Conservation (phyloP, 2,113 vertebrate genomes). For the Crotalus helleri region DNA sequence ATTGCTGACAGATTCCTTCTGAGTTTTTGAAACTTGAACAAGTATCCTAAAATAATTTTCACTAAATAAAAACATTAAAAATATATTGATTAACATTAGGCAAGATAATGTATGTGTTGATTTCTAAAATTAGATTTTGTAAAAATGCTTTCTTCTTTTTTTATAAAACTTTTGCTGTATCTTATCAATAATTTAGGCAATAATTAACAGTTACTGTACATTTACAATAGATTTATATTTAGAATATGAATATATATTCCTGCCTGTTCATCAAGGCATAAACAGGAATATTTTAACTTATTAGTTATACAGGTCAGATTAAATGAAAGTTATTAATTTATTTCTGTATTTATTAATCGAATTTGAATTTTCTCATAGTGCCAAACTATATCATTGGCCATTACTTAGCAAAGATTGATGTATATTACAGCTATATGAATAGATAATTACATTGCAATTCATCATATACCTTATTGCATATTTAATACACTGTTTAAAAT, state of each 20-base stretch:
- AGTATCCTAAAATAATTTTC: slow-evolving; percentile 52
- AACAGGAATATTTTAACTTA: neutral
- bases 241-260: neutral
- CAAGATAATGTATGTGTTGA: slow-evolving; percentile 36
- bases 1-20: neutral
- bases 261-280: neutral
- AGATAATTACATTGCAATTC: neutral
- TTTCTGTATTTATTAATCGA: neutral
- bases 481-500: slow-evolving; percentile 24
- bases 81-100: slow-evolving; percentile 41
- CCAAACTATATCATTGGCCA: neutral
- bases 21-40: neutral
- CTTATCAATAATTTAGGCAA: slow-evolving; percentile 14
- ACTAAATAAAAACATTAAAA: slow-evolving; percentile 27
- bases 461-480: neutral
- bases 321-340: neutral
- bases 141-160: neutral
- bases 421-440: neutral
- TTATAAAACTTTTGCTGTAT: slow-evolving; percentile 18
- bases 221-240: neutral
- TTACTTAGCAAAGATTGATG: neutral
- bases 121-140: slow-evolving; percentile 27
- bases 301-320: neutral
- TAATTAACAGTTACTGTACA: neutral
- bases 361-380: neutral